Base-by-base conservation (phyloP, 2,113 vertebrate genomes). In the Helogale parvula region DNA sequence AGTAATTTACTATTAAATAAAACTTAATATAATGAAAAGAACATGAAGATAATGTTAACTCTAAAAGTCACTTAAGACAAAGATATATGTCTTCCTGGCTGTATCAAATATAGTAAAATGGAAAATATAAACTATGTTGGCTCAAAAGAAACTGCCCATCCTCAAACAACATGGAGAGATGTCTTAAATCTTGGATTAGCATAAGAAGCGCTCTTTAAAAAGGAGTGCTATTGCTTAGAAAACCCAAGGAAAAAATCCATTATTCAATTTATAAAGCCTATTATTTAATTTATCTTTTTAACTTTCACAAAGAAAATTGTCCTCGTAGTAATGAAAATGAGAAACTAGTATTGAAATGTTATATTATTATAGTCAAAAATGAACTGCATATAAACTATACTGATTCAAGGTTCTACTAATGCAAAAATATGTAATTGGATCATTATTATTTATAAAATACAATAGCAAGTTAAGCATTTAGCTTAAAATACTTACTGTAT, bases 391-490 rank as follows among this genome's bases (percentile, higher is more conserved):
- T 95, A 92, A 96, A 94, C 96, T 89, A 95, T 83, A 90, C n/a
- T 79, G 38, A 83, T 96, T 92, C 0, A 47, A 50, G 7, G 47
- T 76, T 95, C 21, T 89, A 65, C 92, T 93, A 74, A 87, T 83
- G 15, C 74, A 97, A 96, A 97, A 89, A 92, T 88, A 97, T 87
- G 54, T 63, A 97, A 92, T 50, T 93, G 63, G 54, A 25, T 41
- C 87, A 97, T 96, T 95, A 93, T 94, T 96, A 95, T 94, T 97
- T 96, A 80, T 94, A 97, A 96, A 94, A 92, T 93, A 50, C n/a
- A 79, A 74, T n/a, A 57, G n/a, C 50, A 97, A 94, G 82, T 80
- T 69, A 89, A 93, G 90, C 50, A 31, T 96, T 93, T 96, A 84
- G 33, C 57, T 92, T 95, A 68, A 92, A 90, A 96, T 91, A 81